phyloP scores from a whole-genome alignment of 2,888 invertebrate genomes.

The Dorcus hopei region DNA sequence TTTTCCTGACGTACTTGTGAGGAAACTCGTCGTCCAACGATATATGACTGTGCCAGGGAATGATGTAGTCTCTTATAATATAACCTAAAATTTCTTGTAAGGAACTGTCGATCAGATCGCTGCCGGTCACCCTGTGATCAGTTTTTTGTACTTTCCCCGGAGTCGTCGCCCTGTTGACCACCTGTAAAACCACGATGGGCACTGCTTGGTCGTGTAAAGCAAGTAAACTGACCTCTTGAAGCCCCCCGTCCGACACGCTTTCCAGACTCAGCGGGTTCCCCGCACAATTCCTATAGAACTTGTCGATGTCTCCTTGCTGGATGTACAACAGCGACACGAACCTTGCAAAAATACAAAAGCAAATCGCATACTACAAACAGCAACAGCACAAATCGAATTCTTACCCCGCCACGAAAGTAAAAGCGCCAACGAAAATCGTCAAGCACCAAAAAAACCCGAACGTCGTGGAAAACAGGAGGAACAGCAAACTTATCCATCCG shows the following conservation, averaged over 20 bases:
- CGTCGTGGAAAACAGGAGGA: conserved; percentile 44
- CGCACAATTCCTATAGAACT: conserved; percentile 41
- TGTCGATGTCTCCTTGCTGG: conserved; percentile 44
- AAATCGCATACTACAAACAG: not conserved
- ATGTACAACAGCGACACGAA: conserved; percentile 46
- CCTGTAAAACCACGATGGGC: conserved; percentile 20
- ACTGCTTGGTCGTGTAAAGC: not conserved
- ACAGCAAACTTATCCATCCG: conserved; percentile 47
- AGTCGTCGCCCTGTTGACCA: conserved; percentile 39
- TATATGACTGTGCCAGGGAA: conserved; percentile 67
- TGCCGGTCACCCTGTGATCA: conserved; percentile 73
- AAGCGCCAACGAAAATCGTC: conserved; percentile 36
- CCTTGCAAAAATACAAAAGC: conserved; percentile 31
- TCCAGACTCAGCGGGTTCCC: conserved; percentile 43
- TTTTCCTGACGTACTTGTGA: conserved; percentile 61
- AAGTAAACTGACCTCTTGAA: conserved; percentile 31
- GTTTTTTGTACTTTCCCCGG: conserved; percentile 45
- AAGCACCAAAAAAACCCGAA: conserved; percentile 48
- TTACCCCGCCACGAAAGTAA: conserved; percentile 47
- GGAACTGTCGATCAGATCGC: conserved; percentile 81
- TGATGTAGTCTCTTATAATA: conserved; percentile 78
- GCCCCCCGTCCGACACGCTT: conserved; percentile 46
- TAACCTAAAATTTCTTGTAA: conserved; percentile 81
- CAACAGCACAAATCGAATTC: conserved; percentile 17
- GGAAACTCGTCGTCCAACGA: conserved; percentile 74